Conservation (phyloP, 2,797 vertebrate species). For the Prionace glauca region DNA sequence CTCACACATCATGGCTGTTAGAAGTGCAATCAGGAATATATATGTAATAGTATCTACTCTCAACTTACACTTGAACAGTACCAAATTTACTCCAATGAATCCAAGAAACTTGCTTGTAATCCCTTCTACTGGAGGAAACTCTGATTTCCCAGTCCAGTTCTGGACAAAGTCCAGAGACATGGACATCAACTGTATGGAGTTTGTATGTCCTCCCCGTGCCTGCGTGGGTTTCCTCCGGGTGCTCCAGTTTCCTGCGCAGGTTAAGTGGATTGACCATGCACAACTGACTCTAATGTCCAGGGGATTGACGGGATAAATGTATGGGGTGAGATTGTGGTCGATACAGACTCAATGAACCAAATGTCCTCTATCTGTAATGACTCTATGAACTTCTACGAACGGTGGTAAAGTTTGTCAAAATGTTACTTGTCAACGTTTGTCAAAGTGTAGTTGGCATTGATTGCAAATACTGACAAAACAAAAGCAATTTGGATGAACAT, state of each 20-base stretch:
- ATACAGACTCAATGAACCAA: too few relatives aligned
- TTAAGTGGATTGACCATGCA: too few relatives aligned
- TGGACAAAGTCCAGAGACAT: neutral
- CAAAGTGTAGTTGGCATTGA: neutral
- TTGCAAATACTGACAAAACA: neutral
- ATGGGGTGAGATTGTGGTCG: too few relatives aligned
- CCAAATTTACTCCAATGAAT: neutral
- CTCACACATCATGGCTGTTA: too few relatives aligned
- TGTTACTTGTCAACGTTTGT: neutral
- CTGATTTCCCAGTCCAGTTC: neutral
- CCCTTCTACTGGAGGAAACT: neutral
- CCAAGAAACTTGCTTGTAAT: neutral
- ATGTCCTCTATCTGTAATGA: too few relatives aligned
- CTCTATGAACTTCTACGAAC: too few relatives aligned
- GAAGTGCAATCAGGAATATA: neutral
- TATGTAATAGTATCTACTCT: too few relatives aligned
- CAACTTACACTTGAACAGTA: neutral
- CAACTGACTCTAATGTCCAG: too few relatives aligned
- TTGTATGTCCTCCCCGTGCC: too few relatives aligned
- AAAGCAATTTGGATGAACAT: neutral
- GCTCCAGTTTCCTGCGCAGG: too few relatives aligned
- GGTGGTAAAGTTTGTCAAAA: neutral
- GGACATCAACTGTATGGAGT: neutral
- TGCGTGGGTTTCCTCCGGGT: too few relatives aligned
- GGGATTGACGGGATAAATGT: too few relatives aligned